Evolutionary conservation across 2,888 invertebrate genomes (phyloP).

Genomic region (Blastobasis lacticolella): DNA sequence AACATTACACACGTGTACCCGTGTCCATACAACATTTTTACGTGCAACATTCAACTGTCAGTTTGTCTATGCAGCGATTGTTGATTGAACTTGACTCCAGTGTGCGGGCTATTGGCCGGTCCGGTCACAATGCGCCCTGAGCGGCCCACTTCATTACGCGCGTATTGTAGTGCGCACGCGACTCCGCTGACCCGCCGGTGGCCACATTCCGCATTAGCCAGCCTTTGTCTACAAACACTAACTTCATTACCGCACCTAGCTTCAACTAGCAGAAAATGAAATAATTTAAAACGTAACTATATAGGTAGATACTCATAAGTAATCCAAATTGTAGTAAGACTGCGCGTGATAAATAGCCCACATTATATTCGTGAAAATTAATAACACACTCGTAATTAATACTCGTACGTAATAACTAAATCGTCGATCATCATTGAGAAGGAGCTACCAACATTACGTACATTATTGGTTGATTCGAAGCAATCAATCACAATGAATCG

Average conservation of each 20-base stretch:
- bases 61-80: too few relatives aligned
- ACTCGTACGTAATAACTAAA: conserved; percentile 4
- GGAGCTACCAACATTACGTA: conserved; percentile 38
- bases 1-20: too few relatives aligned
- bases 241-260: conserved; percentile 10
- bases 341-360: too few relatives aligned
- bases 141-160: conserved; percentile 73
- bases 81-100: not conserved
- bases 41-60: too few relatives aligned
- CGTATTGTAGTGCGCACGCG: conserved; percentile 52
- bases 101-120: not conserved
- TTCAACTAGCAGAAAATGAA: too few relatives aligned
- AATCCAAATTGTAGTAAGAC: not conserved
- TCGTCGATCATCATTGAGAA: conserved; percentile 22
- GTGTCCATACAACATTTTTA: too few relatives aligned
- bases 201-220: conserved; percentile 29
- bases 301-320: not conserved
- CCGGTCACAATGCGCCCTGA: conserved; percentile 64
- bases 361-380: not conserved
- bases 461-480: conserved; percentile 34
- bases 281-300: too few relatives aligned
- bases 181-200: conserved; percentile 49
- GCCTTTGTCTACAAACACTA: conserved; percentile 32
- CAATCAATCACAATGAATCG: conserved; percentile 54
- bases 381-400: not conserved